Base-by-base conservation (phyloP, 2,113 vertebrate species). In the Muntiacus reevesi region DNA sequence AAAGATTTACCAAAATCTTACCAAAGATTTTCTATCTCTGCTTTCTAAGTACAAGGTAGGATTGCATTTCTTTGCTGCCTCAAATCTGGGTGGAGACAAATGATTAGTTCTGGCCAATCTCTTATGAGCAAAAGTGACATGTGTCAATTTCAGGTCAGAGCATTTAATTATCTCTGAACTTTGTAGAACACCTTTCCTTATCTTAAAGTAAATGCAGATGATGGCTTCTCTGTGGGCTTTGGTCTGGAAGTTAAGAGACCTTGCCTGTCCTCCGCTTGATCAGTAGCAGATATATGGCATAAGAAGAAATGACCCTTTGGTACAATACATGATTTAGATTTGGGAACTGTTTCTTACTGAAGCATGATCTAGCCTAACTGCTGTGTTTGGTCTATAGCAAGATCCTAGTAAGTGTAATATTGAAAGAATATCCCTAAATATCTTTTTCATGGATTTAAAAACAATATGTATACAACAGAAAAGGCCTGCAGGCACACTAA, bases 1-100 rank as follows among this genome's bases (percentile, higher is more conserved):
- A 95, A 78, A 84, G 28, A 90, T 45, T 83, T 94, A 50, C 11
- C 11, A 50, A 50, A 50, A 50, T 50, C 47, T 91, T 47, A 52
- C 28, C 50, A 95, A 78, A 84, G 28, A 87, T 45, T 83, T 94
- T 10, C 4, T n/a, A 13, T 52, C 10, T 88, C n/a, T 25, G 21
- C 8, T 92, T 82, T 92, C 36, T 55, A 85, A 83, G 33, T 6
- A 54, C 9, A 25, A 7, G 1, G 0, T 52, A 88, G 13, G 28
- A 64, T 30, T 85, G 17, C 3, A 59, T 47, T 84, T 91, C 4
- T 5, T 88, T 83, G 4, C 6, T 21, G 8, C 1, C 2, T 83
- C 40, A 16, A 28, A 21, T 76, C 88, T 74, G n/a, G 2, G 27
- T 50, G 55, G 6, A 2, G 6, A 19, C 45, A 94, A n/a, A 76